phyloP scores from a whole-genome alignment of 2,113 vertebrate species.

The Rhineura floridana region DNA sequence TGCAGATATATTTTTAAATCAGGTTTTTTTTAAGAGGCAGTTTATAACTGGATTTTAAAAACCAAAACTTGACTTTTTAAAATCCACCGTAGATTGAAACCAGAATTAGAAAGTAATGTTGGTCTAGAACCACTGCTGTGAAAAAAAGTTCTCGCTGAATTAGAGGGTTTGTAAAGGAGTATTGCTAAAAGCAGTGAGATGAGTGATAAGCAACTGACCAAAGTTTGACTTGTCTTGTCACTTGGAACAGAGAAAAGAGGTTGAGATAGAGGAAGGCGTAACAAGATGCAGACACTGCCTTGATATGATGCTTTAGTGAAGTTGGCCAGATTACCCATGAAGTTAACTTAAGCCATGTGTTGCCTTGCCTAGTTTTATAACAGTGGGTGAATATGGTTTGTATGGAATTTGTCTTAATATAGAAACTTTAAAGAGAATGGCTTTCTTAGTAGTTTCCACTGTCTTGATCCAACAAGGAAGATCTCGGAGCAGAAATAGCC shows the following conservation, averaged over 20 bases:
- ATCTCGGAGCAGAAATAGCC: not conserved
- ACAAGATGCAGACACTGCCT: not conserved
- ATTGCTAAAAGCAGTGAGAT: not conserved
- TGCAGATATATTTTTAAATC: not conserved
- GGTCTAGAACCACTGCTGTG: not conserved
- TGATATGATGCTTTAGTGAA: not conserved
- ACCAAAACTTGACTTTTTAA: not conserved
- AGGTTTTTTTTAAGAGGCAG: not conserved
- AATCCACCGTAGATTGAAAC: not conserved
- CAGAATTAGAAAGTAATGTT: not conserved
- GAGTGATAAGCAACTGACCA: not conserved
- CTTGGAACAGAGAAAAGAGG: not conserved
- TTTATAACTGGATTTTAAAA: not conserved
- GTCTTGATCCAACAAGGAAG: not conserved
- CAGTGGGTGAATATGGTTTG: not conserved
- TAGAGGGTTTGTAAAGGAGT: not conserved
- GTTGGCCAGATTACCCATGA: not conserved
- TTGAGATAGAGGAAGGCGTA: not conserved
- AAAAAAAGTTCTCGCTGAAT: not conserved
- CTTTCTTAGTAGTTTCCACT: not conserved
- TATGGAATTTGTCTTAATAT: not conserved
- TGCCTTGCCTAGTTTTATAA: not conserved
- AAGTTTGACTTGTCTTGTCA: not conserved
- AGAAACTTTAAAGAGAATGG: not conserved
- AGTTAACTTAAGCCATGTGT: not conserved